Evolutionary conservation across 2,113 vertebrate species (phyloP), one percentile per base, ranked within the genome.

Genomic region (Cyanoramphus novaezelandiae): DNA sequence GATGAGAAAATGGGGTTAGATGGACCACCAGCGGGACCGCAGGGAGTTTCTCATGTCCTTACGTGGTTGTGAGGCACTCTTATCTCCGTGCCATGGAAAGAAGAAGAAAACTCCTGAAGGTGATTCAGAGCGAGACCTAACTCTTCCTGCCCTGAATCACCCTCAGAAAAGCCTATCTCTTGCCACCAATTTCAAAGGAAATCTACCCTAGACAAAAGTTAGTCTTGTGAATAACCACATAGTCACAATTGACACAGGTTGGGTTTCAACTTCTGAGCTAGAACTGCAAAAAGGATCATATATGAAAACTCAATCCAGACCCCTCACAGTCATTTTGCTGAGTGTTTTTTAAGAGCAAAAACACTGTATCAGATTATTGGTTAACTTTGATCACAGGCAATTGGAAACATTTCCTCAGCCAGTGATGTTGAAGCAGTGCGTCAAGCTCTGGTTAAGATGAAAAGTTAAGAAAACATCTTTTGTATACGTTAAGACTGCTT

Each of bases 401-500:
- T 47, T 82, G 88, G 90, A 93, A 95, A 95, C 65, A 90, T 95
- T 96, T 97, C 88, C 83, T 96, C 90, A 95, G 76, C 33, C 78
- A 74, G 90, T 72, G 83, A 62, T 87, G 74, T 1, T 82, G 74
- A 76, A 92, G 88, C 53, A 87, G 46, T 50, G 88, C 9, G 37
- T 95, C 95, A 95, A 92, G 43, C n/a, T 86, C 81, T 96, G 93
- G 88, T 95, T 95, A 96, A 94, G 90, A 94, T 86, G 77, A 96
- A 81, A 96, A 95, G 72, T 97, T 96, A 97, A 96, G 86, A 94
- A 96, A 95, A 96, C 64, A 80, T 89, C 63, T 92, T 86, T 78
- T 91, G 95, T 95, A 95, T 96, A 97, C 13, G 28, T 92, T 87
- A 88, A 88, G 39, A 21, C 82, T 64, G 33, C 92, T 94, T 67